phyloP scores from a whole-genome alignment of 2,797 vertebrate species.

The Jordanella pulchra region DNA sequence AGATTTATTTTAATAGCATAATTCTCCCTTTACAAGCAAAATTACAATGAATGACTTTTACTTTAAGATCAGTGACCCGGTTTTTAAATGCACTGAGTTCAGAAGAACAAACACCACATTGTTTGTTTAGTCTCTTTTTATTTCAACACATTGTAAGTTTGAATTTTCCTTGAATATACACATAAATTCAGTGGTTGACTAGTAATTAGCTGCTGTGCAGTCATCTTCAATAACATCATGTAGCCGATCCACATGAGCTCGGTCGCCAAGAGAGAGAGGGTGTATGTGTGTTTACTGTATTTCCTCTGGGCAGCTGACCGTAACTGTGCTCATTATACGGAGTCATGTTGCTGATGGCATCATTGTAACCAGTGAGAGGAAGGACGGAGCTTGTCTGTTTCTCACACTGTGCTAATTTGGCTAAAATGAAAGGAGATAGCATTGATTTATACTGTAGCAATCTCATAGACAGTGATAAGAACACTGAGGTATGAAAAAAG shows the following conservation, averaged over 20 bases:
- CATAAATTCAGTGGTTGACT: conserved; percentile 44
- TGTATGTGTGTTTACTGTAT: conserved; percentile 50
- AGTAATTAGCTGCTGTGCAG: conserved; percentile 52
- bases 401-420: conserved; percentile 42
- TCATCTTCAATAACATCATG: conserved; percentile 21
- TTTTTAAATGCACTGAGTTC: conserved; percentile 9
- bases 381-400: conserved; percentile 11
- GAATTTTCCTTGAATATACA: conserved; percentile 39
- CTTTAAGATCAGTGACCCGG: conserved; percentile 21
- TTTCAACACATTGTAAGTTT: conserved; percentile 26
- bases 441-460: conserved; percentile 57
- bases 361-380: conserved; percentile 33
- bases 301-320: conserved; percentile 48
- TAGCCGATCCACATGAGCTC: conserved; percentile 46
- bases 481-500: conserved; percentile 44
- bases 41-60: conserved; percentile 26
- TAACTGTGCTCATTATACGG: conserved; percentile 62
- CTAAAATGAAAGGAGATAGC: conserved; percentile 19
- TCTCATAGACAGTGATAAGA: conserved; percentile 35
- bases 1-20: background rate
- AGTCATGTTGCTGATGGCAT: conserved; percentile 56
- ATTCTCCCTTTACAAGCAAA: background rate
- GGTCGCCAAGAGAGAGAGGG: conserved; percentile 24
- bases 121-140: conserved; percentile 17
- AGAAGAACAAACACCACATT: conserved; percentile 24